phyloP scores from a whole-genome alignment of 2,888 invertebrate species.

The Andrena bicolor region DNA sequence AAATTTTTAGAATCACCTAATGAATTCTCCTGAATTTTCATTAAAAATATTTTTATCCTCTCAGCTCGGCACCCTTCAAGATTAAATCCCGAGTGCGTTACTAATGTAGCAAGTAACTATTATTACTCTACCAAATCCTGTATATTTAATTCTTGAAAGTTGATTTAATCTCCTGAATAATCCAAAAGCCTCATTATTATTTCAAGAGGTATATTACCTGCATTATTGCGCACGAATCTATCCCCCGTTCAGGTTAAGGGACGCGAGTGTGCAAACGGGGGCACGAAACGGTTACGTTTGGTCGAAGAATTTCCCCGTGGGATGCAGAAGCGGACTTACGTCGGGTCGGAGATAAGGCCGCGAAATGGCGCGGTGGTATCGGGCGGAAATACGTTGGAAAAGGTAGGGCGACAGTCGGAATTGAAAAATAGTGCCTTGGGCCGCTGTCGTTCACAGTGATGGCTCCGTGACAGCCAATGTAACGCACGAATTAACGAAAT shows the following conservation, averaged over 20 bases:
- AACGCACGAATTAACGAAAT: constrained; percentile 81
- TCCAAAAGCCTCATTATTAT: too few relatives aligned
- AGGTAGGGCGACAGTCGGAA: constrained; percentile 79
- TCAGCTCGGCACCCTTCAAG: too few relatives aligned
- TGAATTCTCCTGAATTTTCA: too few relatives aligned
- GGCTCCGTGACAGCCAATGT: constrained; percentile 82
- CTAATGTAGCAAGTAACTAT: too few relatives aligned
- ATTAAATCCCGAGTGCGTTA: too few relatives aligned
- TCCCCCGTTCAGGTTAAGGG: background rate
- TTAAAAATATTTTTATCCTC: too few relatives aligned
- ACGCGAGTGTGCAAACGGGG: background rate
- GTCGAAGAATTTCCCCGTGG: background rate
- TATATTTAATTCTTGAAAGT: too few relatives aligned
- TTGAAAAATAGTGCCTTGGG: constrained; percentile 83
- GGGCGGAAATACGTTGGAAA: constrained; percentile 69
- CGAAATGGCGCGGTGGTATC: constrained; percentile 62
- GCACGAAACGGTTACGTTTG: background rate
- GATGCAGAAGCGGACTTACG: background rate
- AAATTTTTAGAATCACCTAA: too few relatives aligned
- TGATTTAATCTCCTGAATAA: too few relatives aligned
- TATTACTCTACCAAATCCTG: too few relatives aligned
- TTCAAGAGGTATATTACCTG: too few relatives aligned
- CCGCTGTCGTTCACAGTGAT: constrained; percentile 82
- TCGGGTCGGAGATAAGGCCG: constrained; percentile 54
- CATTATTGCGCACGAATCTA: too few relatives aligned